These are phyloP conservation scores for Globicephala melas DNA, from an alignment of 2,113 vertebrate species.

Conservation along the genomic window DNA sequence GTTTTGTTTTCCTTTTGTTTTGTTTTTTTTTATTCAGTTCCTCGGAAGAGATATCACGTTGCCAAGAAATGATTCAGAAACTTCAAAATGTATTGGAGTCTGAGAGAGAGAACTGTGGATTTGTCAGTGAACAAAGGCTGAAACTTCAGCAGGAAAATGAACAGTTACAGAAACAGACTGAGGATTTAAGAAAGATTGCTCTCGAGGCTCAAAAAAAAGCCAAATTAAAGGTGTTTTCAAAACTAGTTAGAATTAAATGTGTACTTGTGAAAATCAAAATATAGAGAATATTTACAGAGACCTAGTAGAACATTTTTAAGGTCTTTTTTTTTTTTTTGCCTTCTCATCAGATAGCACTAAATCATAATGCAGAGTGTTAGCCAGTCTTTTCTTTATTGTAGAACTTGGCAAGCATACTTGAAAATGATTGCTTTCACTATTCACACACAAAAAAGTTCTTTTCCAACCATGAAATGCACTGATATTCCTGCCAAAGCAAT, in stretches of 20 bases:
- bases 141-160: conserved; percentile 92
- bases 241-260: conserved; percentile 4
- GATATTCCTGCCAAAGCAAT: conserved; percentile 50
- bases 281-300: not conserved
- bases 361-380: conserved; percentile 46
- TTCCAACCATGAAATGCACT: conserved; percentile 24
- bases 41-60: conserved; percentile 90
- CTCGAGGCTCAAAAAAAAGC: conserved; percentile 87
- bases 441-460: not conserved
- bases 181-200: conserved; percentile 86
- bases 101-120: conserved; percentile 86
- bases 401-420: conserved; percentile 32
- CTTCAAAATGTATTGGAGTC: conserved; percentile 87
- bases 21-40: conserved; percentile 80
- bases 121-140: conserved; percentile 92
- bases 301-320: conserved; percentile 26
- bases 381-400: conserved; percentile 8
- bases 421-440: conserved; percentile 60
- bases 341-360: conserved; percentile 29
- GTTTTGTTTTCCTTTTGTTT: not conserved
- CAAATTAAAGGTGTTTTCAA: conserved; percentile 89
- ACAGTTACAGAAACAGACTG: conserved; percentile 88
- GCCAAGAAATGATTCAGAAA: conserved; percentile 88
- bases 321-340: not conserved
- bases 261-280: conserved; percentile 5